These are phyloP conservation scores for Pomacea maculata DNA, from an alignment of 1,140 invertebrate genomes.

Conservation along the genomic window DNA sequence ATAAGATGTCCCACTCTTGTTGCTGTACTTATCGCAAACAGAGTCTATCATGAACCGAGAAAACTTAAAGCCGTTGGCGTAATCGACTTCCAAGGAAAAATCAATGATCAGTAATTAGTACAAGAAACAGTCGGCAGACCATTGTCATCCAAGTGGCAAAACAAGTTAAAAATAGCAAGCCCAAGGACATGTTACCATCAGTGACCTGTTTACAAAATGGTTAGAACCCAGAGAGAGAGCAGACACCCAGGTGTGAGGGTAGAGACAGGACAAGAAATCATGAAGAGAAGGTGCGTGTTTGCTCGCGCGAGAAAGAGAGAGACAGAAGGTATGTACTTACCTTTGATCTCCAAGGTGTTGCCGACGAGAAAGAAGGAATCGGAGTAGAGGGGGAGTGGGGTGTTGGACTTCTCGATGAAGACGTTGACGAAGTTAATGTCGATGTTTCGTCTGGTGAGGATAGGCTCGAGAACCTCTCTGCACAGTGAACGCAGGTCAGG, in stretches of 20 bases:
- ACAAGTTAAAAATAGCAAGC: no score
- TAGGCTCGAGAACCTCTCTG: constrained; percentile 69
- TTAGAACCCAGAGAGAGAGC: no score
- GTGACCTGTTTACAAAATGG: no score
- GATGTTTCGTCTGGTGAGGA: constrained; percentile 72
- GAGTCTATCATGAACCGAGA: no score
- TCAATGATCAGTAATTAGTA: no score
- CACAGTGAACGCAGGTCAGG: neutral
- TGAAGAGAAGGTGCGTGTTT: neutral
- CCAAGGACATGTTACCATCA: no score
- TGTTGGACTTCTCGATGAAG: constrained; percentile 74
- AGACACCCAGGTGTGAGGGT: neutral
- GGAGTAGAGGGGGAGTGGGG: constrained; percentile 70
- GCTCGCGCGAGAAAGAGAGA: neutral
- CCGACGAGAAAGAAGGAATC: constrained; percentile 76
- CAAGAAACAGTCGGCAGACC: no score
- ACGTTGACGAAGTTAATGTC: constrained; percentile 74
- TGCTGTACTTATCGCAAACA: no score
- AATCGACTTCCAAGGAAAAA: no score
- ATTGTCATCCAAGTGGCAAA: no score
- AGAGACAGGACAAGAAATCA: neutral
- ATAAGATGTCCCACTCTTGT: no score
- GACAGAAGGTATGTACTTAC: constrained; percentile 55
- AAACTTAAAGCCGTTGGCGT: no score
- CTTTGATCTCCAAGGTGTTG: constrained; percentile 76